These are phyloP conservation scores for Meandrusa payeni DNA, from an alignment of 2,888 invertebrate species.

Conservation along the genomic window DNA sequence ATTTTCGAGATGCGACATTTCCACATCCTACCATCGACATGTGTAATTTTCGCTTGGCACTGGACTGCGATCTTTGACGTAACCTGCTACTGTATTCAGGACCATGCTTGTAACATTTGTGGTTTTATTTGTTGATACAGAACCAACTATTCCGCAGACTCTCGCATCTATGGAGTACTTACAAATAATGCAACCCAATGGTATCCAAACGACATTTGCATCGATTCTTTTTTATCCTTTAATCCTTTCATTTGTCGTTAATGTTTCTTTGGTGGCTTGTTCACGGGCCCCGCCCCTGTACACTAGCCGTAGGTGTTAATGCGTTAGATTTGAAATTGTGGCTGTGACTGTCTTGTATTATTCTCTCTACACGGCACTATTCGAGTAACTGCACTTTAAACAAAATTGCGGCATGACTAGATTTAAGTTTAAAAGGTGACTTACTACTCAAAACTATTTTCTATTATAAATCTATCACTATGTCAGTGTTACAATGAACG, in stretches of 20 bases:
- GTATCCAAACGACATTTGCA: constrained; percentile 71
- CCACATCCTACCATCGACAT: too few species aligned
- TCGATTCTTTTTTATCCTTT: constrained; percentile 48
- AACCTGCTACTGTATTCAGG: constrained; percentile 33
- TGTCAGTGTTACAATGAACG: constrained; percentile 49
- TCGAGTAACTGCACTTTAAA: constrained; percentile 42
- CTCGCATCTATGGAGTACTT: constrained; percentile 78
- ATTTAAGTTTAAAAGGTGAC: constrained; percentile 79
- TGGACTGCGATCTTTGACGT: constrained; percentile 27
- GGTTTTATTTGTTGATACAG: constrained; percentile 77
- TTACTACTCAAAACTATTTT: constrained; percentile 86
- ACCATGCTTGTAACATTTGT: constrained; percentile 70
- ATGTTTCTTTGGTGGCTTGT: constrained; percentile 42
- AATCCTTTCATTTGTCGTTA: constrained; percentile 41
- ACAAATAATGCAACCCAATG: constrained; percentile 77
- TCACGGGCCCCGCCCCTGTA: constrained; percentile 41
- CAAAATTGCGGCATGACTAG: constrained; percentile 61
- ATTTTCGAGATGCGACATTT: too few species aligned
- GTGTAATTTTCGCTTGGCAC: too few species aligned
- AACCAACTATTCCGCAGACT: constrained; percentile 77
- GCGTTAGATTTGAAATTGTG: constrained; percentile 67
- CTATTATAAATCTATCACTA: constrained; percentile 56
- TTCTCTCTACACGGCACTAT: constrained; percentile 45
- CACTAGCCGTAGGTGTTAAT: constrained; percentile 49
- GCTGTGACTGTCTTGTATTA: constrained; percentile 70